These are phyloP conservation scores for Onychostoma macrolepis DNA, from an alignment of 2,113 vertebrate genomes.

Conservation along the genomic window DNA sequence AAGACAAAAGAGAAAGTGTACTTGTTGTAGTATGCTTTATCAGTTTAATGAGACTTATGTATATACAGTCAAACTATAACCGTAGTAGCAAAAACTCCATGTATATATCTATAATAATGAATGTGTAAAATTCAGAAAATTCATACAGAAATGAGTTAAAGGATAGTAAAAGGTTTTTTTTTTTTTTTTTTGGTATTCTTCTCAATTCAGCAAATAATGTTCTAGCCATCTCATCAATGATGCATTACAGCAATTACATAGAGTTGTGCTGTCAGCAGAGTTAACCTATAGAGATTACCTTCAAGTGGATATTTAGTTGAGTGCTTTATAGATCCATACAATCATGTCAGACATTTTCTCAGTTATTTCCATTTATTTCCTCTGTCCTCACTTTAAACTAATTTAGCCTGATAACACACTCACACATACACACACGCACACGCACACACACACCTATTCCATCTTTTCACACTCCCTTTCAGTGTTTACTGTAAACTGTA, in stretches of 20 bases:
- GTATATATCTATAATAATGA: background rate
- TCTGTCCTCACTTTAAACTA: background rate
- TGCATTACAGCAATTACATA: constrained; percentile 78
- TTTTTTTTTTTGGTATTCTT: background rate
- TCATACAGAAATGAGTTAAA: background rate
- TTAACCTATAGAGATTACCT: constrained; percentile 55
- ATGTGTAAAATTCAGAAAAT: background rate
- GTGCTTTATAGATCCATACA: constrained; percentile 58
- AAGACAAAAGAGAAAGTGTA: background rate
- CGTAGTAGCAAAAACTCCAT: background rate
- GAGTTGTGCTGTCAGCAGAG: constrained; percentile 74
- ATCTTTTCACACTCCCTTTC: background rate
- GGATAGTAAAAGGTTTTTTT: background rate
- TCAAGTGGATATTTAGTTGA: constrained; percentile 52
- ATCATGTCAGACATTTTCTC: constrained; percentile 49
- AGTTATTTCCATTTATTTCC: background rate
- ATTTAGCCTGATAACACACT: no score
- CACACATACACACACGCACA: background rate
- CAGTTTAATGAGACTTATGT: background rate
- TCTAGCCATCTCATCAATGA: constrained; percentile 74
- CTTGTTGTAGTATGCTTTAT: background rate
- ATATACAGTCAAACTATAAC: background rate
- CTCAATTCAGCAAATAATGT: constrained; percentile 63
- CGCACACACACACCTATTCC: background rate
- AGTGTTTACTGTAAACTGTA: constrained; percentile 35